Conservation (phyloP, 2,113 vertebrate genomes). For the Pseudorhombus dupliciocellatus region DNA sequence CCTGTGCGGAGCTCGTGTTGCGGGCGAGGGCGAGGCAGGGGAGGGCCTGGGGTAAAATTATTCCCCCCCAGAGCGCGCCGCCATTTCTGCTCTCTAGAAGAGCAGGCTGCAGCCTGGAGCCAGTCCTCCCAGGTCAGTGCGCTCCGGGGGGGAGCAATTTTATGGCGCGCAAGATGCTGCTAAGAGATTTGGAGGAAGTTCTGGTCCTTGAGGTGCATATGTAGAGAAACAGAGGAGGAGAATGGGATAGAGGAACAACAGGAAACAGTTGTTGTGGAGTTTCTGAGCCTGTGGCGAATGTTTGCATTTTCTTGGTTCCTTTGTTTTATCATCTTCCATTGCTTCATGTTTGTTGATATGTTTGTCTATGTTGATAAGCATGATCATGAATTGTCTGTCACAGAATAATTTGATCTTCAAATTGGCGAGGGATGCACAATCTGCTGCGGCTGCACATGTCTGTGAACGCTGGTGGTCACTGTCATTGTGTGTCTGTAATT, state of each 20-base stretch:
- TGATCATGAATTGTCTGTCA: conserved; percentile 30
- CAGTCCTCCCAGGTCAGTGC: conserved; percentile 85
- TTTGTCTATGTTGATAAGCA: conserved; percentile 29
- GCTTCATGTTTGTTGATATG: not conserved
- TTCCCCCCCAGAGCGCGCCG: conserved; percentile 83
- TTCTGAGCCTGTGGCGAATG: conserved; percentile 48
- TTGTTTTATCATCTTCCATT: conserved; percentile 33
- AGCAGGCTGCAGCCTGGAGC: conserved; percentile 84
- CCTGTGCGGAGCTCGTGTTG: conserved; percentile 83
- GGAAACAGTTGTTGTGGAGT: conserved; percentile 48
- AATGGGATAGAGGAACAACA: conserved; percentile 14
- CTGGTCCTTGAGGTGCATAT: conserved; percentile 53
- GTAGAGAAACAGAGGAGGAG: conserved; percentile 30
- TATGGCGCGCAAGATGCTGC: conserved; percentile 62
- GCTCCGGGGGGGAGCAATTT: conserved; percentile 83
- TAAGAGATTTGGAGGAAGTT: conserved; percentile 57
- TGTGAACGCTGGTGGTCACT: conserved; percentile 19
- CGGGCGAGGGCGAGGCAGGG: conserved; percentile 79
- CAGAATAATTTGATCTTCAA: conserved; percentile 54
- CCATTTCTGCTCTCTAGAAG: conserved; percentile 84
- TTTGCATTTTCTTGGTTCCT: conserved; percentile 44
- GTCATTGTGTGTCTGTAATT: conserved; percentile 12
- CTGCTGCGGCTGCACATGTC: conserved; percentile 46
- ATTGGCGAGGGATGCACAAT: conserved; percentile 39
- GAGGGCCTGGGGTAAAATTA: conserved; percentile 80